Evolutionary conservation across 2,797 vertebrate species (phyloP).

Genomic region (Centropyge bicolor): DNA sequence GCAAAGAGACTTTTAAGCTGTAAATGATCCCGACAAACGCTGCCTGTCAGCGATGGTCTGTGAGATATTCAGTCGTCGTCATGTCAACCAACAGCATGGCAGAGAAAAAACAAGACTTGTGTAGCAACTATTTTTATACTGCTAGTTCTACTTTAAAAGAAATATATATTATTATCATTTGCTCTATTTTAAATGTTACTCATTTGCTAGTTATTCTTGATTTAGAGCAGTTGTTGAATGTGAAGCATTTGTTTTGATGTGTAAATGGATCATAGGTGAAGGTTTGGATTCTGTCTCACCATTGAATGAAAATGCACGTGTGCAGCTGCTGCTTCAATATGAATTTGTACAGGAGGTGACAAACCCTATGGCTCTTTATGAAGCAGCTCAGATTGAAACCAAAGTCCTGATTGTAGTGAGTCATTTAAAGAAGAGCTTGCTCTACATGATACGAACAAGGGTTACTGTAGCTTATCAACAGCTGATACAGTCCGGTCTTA

Average conservation of each 20-base stretch:
- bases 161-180: slow-evolving; percentile 65
- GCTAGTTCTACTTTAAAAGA: slow-evolving; percentile 60
- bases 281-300: slow-evolving; percentile 28
- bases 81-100: slow-evolving; percentile 68
- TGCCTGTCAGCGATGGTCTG: slow-evolving; percentile 54
- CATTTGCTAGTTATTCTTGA: slow-evolving; percentile 46
- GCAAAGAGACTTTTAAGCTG: slow-evolving; percentile 43
- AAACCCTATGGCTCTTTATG: slow-evolving; percentile 6
- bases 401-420: slow-evolving; percentile 49
- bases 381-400: slow-evolving; percentile 51
- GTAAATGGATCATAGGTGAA: slow-evolving; percentile 26
- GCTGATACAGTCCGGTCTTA: slow-evolving; percentile 24
- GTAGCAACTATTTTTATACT: slow-evolving; percentile 88
- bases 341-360: slow-evolving; percentile 20
- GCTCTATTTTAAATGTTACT: slow-evolving; percentile 55
- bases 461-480: slow-evolving; percentile 72
- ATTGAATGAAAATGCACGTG: slow-evolving; percentile 34
- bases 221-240: slow-evolving; percentile 57
- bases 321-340: slow-evolving; percentile 24
- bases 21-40: slow-evolving; percentile 43
- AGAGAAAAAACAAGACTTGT: slow-evolving; percentile 54
- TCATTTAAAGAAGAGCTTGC: slow-evolving; percentile 27
- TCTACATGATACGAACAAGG: slow-evolving; percentile 20
- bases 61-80: slow-evolving; percentile 60
- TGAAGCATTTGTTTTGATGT: slow-evolving; percentile 48